Evolutionary conservation across 2,888 invertebrate genomes (phyloP).

Genomic region (Cataglyphis altisquamis): DNA sequence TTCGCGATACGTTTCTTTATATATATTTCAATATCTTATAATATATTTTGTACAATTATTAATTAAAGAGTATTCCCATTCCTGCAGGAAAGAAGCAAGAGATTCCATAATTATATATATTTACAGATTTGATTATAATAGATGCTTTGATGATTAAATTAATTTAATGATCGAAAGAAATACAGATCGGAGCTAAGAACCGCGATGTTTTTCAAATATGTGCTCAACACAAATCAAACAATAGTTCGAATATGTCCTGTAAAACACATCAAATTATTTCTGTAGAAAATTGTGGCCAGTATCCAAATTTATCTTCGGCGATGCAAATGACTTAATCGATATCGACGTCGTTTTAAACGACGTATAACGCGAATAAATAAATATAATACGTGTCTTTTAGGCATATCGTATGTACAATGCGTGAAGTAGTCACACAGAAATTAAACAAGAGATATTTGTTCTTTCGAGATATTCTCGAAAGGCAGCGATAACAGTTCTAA

Average conservation of each 20-base stretch:
- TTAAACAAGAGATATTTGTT: constrained; percentile 8
- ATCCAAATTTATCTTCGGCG: not conserved
- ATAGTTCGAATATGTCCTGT: not conserved
- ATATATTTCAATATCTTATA: constrained; percentile 11
- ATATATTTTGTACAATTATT: constrained; percentile 44
- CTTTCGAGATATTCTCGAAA: constrained; percentile 14
- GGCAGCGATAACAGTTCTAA: constrained; percentile 26
- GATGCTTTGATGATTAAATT: constrained; percentile 5
- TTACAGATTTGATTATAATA: constrained; percentile 12
- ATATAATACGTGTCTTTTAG: constrained; percentile 26
- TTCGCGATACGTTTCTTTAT: not conserved
- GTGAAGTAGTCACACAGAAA: not conserved
- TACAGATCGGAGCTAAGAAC: not conserved
- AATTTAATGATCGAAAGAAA: constrained; percentile 11
- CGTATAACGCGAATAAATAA: not conserved
- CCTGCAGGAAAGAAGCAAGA: not conserved
- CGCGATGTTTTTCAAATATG: not conserved
- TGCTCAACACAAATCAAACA: not conserved
- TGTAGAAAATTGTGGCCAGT: not conserved
- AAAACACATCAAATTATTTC: not conserved
- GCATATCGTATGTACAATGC: constrained; percentile 20
- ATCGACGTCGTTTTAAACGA: not conserved
- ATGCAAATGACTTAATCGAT: not conserved
- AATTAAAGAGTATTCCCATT: constrained; percentile 16
- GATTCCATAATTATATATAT: constrained; percentile 17